Evolutionary conservation across 2,888 invertebrate genomes (phyloP), one percentile per base, ranked within the genome.

Genomic region (Metalampra italica): DNA sequence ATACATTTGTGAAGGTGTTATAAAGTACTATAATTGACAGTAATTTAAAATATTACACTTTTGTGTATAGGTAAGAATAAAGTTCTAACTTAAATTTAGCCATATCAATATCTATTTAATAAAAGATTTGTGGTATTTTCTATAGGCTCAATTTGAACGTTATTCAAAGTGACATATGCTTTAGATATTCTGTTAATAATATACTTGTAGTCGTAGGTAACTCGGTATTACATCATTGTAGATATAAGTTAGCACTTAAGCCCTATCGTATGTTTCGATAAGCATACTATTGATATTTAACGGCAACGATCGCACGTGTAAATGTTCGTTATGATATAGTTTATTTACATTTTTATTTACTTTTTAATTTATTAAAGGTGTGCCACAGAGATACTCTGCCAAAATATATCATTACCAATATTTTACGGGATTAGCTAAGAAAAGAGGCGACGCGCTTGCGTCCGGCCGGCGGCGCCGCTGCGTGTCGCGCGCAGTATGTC

Each of bases 41-140:
- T 89, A 88, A 87, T 84, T 78, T 79, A 86, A 81, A 76, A 87
- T 86, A 86, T 87, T 89, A 89, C 89, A 89, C 89, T 89, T 88
- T 89, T 89, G 89, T 89, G 89, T 89, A 88, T 88, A 88, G 88
- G 77, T 88, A 86, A 86, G 82, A 67, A 82, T 85, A 87, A 86
- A 86, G 84, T 83, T 85, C 79, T 86, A 89, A 90, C 88, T 89
- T 90, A 89, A 90, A 87, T 88, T 90, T 90, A 90, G 90, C 90
- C 90, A 90, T 90, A 90, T 90, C 90, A 90, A 88, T 90, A 87
- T 88, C 88, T 90, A 88, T 89, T 87, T 85, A 85, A 88, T 84
- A 82, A 88, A 87, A 89, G 88, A 90, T 88, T 87, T 86, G 88
- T 90, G 89, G 89, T 90, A 89, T 89, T 88, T 89, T 88, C 87